These are phyloP conservation scores for Ariopsis seemanni DNA, from an alignment of 2,113 vertebrate genomes.

Conservation along the genomic window DNA sequence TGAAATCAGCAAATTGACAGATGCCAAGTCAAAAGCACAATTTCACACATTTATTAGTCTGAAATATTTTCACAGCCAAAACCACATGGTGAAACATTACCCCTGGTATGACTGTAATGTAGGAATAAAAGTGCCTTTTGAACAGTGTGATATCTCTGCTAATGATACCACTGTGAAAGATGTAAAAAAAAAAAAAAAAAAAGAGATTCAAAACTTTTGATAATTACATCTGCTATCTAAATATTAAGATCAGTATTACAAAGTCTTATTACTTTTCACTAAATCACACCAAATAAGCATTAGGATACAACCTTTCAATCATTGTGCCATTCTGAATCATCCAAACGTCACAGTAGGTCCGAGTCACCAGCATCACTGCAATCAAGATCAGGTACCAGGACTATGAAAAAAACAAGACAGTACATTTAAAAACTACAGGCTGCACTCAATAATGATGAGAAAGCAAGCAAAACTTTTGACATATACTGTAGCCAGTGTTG, in stretches of 20 bases:
- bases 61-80: conserved; percentile 38
- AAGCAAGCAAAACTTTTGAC: not conserved
- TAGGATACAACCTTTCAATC: conserved; percentile 88
- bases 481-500: not conserved
- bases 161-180: conserved; percentile 78
- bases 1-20: not conserved
- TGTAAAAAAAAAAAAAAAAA: conserved; percentile 48
- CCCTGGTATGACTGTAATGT: conserved; percentile 77
- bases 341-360: conserved; percentile 98
- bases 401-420: conserved; percentile 66
- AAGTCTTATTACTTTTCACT: not conserved
- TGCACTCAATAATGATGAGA: not conserved
- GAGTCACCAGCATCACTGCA: conserved; percentile 87
- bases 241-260: not conserved
- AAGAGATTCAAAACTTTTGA: not conserved
- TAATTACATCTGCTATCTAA: not conserved
- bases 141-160: conserved; percentile 79
- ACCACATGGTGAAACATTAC: conserved; percentile 65
- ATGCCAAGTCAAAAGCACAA: not conserved
- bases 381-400: conserved; percentile 91
- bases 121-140: conserved; percentile 79
- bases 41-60: conserved; percentile 21
- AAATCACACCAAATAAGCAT: not conserved
- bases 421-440: not conserved
- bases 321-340: conserved; percentile 99